A percentile compares a stretch with the other conserved stretches of the same genome.
These are phyloP conservation scores for Enhydra lutris DNA, from an alignment of 2,113 vertebrate genomes.

Conservation along the genomic window DNA sequence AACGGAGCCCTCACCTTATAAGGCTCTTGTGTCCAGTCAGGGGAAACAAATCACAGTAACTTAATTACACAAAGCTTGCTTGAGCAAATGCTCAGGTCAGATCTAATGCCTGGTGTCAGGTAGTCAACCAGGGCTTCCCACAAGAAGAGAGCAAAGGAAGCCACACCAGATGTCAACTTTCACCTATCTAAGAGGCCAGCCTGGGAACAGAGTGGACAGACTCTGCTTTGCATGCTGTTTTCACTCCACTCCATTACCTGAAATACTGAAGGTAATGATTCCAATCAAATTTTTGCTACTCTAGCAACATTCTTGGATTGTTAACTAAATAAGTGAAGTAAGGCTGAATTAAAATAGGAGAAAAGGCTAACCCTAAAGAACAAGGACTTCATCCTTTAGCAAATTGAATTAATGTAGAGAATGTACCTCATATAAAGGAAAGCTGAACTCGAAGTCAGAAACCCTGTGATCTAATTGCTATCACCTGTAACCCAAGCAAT, in stretches of 20 bases:
- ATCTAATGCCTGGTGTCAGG: constrained; percentile 56
- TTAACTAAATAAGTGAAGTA: constrained; percentile 71
- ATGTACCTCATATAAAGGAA: not conserved
- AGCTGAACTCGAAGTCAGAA: not conserved
- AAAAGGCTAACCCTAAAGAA: not conserved
- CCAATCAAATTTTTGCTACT: constrained; percentile 62
- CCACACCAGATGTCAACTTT: not conserved
- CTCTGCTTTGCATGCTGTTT: constrained; percentile 23
- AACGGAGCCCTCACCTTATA: constrained; percentile 57
- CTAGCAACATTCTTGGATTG: constrained; percentile 68
- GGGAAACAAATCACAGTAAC: constrained; percentile 44
- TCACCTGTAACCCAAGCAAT: not conserved
- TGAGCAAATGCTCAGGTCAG: constrained; percentile 56
- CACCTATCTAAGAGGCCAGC: not conserved
- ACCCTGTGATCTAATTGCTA: not conserved
- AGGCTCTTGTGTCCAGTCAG: constrained; percentile 62
- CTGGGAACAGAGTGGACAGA: not conserved
- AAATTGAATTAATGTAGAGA: not conserved
- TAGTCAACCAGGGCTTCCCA: not conserved
- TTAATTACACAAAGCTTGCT: constrained; percentile 68
- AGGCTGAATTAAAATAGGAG: constrained; percentile 41
- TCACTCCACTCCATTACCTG: constrained; percentile 56
- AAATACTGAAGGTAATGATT: constrained; percentile 63
- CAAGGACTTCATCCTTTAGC: not conserved
- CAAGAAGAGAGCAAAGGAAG: not conserved